These are phyloP conservation scores for Hirtodrosophila confusa DNA, from an alignment of 2,888 invertebrate species.

Conservation along the genomic window DNA sequence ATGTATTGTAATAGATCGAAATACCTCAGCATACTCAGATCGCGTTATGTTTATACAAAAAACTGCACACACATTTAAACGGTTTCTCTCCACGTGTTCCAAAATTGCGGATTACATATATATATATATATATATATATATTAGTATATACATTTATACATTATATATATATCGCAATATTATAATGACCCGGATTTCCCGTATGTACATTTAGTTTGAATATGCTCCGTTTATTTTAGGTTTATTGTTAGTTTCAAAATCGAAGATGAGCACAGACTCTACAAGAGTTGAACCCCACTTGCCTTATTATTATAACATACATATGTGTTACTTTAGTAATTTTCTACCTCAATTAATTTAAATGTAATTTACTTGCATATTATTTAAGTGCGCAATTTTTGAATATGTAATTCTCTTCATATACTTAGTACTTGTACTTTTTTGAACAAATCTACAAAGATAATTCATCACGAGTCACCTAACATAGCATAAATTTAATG, in stretches of 20 bases:
- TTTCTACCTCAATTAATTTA: conserved; percentile 77
- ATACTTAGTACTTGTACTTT: conserved; percentile 33
- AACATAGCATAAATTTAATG: conserved; percentile 51
- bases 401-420: conserved; percentile 32
- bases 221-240: conserved; percentile 52
- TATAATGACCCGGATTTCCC: conserved; percentile 24
- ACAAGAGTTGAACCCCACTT: conserved; percentile 71
- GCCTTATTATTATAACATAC: conserved; percentile 68
- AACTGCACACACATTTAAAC: conserved; percentile 20
- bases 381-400: conserved; percentile 64
- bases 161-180: conserved; percentile 1
- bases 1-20: conserved; percentile 56
- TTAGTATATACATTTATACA: not conserved
- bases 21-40: conserved; percentile 74
- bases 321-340: conserved; percentile 79
- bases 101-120: conserved; percentile 17
- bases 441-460: conserved; percentile 25
- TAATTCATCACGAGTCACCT: conserved; percentile 53
- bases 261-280: conserved; percentile 61
- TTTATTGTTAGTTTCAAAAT: conserved; percentile 66
- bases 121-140: no score
- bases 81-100: conserved; percentile 43
- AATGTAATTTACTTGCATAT: conserved; percentile 66
- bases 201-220: conserved; percentile 52
- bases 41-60: conserved; percentile 16